phyloP scores from a whole-genome alignment of 2,797 vertebrate genomes.

The Fistularia commersonii region DNA sequence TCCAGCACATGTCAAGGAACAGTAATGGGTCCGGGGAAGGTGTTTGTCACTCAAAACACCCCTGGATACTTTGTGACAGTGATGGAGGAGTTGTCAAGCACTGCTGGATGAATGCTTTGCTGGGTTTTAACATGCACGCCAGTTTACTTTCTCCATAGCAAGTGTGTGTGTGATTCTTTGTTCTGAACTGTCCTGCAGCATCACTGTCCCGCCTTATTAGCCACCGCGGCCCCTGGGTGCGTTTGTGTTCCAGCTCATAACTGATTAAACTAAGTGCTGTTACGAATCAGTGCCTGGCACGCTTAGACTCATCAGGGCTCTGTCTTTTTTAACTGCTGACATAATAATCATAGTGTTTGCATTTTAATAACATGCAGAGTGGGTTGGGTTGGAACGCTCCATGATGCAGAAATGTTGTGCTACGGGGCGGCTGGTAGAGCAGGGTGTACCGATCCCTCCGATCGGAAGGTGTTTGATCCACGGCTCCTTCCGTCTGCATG shows the following conservation, averaged over 20 bases:
- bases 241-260: slow-evolving; percentile 21
- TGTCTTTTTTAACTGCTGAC: slow-evolving; percentile 15
- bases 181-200: slow-evolving; percentile 10
- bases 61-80: slow-evolving; percentile 2
- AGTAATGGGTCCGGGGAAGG: slow-evolving; percentile 13
- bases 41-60: slow-evolving; percentile 18
- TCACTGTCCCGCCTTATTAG: slow-evolving; percentile 13
- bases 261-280: slow-evolving; percentile 14
- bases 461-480: no score
- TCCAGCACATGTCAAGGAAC: slow-evolving; percentile 24
- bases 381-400: no score
- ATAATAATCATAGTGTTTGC: neutral
- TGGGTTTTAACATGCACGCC: slow-evolving; percentile 3
- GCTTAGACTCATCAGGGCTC: slow-evolving; percentile 15
- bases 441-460: no score
- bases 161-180: slow-evolving; percentile 8
- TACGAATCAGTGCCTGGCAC: slow-evolving; percentile 20
- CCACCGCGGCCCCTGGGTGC: slow-evolving; percentile 13
- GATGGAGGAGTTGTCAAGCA: slow-evolving; percentile 28
- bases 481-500: no score
- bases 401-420: no score
- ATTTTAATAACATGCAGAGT: neutral
- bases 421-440: no score
- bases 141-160: no score
- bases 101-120: slow-evolving; percentile 4